phyloP scores from a whole-genome alignment of 2,888 invertebrate species.

The Caenorhabditis sp. region DNA sequence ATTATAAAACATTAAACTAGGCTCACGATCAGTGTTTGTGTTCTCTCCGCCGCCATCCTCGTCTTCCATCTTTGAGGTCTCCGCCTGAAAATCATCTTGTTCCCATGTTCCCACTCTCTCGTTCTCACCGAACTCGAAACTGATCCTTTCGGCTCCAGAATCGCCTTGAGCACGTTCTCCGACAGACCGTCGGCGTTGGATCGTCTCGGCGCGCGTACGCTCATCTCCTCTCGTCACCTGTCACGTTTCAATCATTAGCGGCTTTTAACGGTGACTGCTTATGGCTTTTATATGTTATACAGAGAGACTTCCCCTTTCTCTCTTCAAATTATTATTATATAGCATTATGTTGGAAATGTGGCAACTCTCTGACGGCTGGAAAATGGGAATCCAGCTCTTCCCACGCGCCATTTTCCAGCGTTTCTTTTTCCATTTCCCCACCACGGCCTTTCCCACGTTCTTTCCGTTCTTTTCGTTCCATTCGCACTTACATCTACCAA shows the following conservation, averaged over 20 bases:
- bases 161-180: slow-evolving; percentile 41
- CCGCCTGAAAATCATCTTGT: no score
- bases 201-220: slow-evolving; percentile 31
- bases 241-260: slow-evolving; percentile 29
- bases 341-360: slow-evolving; percentile 33
- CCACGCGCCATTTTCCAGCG: slow-evolving; percentile 33
- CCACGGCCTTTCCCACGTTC: slow-evolving; percentile 39
- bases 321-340: not conserved
- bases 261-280: no score
- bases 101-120: not conserved
- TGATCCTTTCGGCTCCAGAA: slow-evolving; percentile 22
- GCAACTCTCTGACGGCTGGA: slow-evolving; percentile 5
- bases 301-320: not conserved
- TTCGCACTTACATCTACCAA: not conserved
- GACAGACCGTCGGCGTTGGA: slow-evolving; percentile 39
- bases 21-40: slow-evolving; percentile 17
- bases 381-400: slow-evolving; percentile 1
- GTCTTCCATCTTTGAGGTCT: not conserved
- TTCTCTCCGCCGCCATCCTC: not conserved
- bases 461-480: not conserved
- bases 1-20: slow-evolving; percentile 37
- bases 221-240: slow-evolving; percentile 32
- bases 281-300: slow-evolving; percentile 2
- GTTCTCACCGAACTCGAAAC: not conserved
- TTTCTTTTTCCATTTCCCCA: not conserved